Conservation (phyloP, 2,888 invertebrate species). For the Heliconius ethilla region DNA sequence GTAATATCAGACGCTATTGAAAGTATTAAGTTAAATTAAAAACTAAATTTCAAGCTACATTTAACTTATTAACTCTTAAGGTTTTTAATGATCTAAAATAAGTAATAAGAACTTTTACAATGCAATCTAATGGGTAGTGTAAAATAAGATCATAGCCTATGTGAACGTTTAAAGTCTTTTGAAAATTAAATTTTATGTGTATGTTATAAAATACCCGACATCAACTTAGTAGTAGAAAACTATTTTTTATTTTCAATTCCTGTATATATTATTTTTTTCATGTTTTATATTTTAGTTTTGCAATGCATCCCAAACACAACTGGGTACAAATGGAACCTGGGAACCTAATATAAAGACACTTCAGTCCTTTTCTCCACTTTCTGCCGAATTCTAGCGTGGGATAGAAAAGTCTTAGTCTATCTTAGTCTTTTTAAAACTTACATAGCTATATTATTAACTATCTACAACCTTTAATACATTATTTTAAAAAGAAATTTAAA, state of each 20-base stretch:
- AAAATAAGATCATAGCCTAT: background rate
- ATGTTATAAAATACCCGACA: background rate
- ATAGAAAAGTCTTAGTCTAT: too few relatives aligned
- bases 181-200: background rate
- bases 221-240: background rate
- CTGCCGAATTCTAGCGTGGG: too few relatives aligned
- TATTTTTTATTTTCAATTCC: background rate
- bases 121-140: background rate
- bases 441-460: background rate
- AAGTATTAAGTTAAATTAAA: constrained; percentile 15
- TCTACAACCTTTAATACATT: background rate
- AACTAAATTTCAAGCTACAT: constrained; percentile 19
- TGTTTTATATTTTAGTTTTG: background rate
- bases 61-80: background rate
- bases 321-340: too few relatives aligned
- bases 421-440: too few relatives aligned
- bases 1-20: constrained; percentile 17
- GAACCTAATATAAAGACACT: too few relatives aligned
- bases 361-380: too few relatives aligned
- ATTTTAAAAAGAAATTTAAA: background rate
- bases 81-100: constrained; percentile 1
- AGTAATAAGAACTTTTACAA: background rate
- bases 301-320: background rate
- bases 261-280: background rate
- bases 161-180: background rate